phyloP scores from a whole-genome alignment of 2,888 invertebrate genomes.

The Micoletzkya japonica region DNA sequence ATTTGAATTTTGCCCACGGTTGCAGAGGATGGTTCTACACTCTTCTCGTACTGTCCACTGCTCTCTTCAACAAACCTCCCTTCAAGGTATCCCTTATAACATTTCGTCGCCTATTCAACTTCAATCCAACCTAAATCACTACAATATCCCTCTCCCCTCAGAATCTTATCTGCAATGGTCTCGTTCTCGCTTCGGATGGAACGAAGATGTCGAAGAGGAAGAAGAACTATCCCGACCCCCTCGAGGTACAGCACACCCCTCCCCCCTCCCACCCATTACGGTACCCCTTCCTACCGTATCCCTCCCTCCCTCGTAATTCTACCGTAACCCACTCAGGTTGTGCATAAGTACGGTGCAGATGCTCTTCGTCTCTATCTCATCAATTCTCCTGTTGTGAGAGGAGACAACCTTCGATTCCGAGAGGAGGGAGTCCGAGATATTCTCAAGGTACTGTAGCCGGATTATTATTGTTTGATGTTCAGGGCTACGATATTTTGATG shows the following conservation, averaged over 20 bases:
- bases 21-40: slow-evolving; percentile 80
- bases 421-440: slow-evolving; percentile 95
- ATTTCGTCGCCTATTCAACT: neutral
- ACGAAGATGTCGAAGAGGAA: slow-evolving; percentile 99
- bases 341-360: slow-evolving; percentile 92
- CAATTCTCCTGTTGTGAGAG: slow-evolving; percentile 95
- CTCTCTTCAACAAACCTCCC: slow-evolving; percentile 90
- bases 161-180: slow-evolving; percentile 92
- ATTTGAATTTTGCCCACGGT: too few species aligned
- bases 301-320: too few species aligned
- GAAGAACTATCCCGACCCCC: slow-evolving; percentile 96
- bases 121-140: neutral
- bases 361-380: slow-evolving; percentile 92
- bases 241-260: too few species aligned
- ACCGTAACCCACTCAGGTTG: slow-evolving; percentile 46
- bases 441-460: slow-evolving; percentile 71
- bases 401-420: slow-evolving; percentile 92
- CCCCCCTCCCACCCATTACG: neutral
- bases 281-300: neutral
- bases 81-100: slow-evolving; percentile 72
- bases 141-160: slow-evolving; percentile 11
- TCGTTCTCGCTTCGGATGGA: slow-evolving; percentile 89
- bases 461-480: too few species aligned
- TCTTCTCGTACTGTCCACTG: slow-evolving; percentile 91
- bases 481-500: neutral